Percentiles rank a stretch among this genome's conserved stretches.
phyloP scores from a whole-genome alignment of 1,140 invertebrate genomes.

The Spodoptera litura region DNA sequence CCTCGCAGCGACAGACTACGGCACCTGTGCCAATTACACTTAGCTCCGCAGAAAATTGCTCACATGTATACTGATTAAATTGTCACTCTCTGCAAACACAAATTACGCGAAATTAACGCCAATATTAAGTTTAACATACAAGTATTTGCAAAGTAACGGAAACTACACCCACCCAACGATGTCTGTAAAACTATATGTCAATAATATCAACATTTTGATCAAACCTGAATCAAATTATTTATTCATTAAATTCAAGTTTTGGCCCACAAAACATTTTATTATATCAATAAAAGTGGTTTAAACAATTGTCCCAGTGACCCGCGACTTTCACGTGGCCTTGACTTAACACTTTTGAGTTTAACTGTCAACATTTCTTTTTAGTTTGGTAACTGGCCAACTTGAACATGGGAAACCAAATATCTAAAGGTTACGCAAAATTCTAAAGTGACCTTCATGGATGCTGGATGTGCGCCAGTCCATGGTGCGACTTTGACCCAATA shows the following conservation, averaged over 20 bases:
- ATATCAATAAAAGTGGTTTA: constrained; percentile 27
- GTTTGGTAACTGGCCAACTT: constrained; percentile 53
- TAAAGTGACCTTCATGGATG: constrained; percentile 36
- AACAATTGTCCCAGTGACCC: constrained; percentile 50
- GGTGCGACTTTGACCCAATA: constrained; percentile 49
- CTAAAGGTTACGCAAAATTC: constrained; percentile 32
- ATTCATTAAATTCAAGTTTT: constrained; percentile 39
- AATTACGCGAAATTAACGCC: constrained; percentile 1
- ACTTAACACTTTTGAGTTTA: constrained; percentile 36
- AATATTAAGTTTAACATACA: neutral
- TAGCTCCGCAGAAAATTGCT: constrained; percentile 46
- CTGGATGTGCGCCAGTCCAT: constrained; percentile 38
- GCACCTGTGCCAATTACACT: constrained; percentile 69
- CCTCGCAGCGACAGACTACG: constrained; percentile 56
- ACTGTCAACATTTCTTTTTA: constrained; percentile 49
- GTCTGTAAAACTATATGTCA: neutral
- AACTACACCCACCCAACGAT: neutral
- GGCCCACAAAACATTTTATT: constrained; percentile 18
- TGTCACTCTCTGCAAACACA: constrained; percentile 40
- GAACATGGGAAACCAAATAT: constrained; percentile 36
- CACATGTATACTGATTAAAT: constrained; percentile 36
- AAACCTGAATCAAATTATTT: neutral
- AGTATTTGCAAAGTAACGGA: neutral
- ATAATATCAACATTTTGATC: neutral
- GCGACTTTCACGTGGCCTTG: constrained; percentile 51